Conservation (phyloP, 2,797 vertebrate genomes). For the Eupleurogrammus muticus region DNA sequence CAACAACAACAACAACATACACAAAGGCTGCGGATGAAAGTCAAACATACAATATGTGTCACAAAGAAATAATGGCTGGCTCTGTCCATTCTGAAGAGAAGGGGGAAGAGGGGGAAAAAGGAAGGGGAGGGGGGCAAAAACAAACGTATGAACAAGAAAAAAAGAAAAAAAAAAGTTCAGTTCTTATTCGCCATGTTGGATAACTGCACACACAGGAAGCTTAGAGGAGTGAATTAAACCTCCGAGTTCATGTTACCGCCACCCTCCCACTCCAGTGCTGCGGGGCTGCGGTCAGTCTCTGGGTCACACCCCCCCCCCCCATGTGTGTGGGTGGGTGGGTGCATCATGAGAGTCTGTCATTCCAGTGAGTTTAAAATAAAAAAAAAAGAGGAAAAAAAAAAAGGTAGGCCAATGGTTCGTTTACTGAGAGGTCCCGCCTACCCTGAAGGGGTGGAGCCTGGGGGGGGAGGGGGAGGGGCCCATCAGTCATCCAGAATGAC, state of each 20-base stretch:
- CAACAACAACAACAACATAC: conserved; percentile 54
- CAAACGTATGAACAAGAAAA: conserved; percentile 7
- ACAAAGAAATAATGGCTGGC: conserved; percentile 69
- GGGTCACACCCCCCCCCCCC: conserved; percentile 45
- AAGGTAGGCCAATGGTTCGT: conserved; percentile 68
- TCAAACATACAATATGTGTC: conserved; percentile 67
- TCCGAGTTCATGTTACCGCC: conserved; percentile 68
- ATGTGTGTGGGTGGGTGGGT: conserved; percentile 64
- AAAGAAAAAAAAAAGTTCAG: conserved; percentile 44
- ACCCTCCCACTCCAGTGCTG: conserved; percentile 65
- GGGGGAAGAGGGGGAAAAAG: conserved; percentile 18
- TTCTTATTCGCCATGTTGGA: conserved; percentile 68
- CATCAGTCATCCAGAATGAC: conserved; percentile 92
- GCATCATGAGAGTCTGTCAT: conserved; percentile 70
- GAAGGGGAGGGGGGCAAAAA: conserved; percentile 25
- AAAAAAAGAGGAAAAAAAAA: conserved; percentile 20
- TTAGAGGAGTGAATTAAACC: conserved; percentile 67
- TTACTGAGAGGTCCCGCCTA: conserved; percentile 66
- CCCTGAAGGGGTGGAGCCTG: conserved; percentile 53
- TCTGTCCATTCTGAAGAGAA: conserved; percentile 62
- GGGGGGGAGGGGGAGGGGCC: conserved; percentile 37
- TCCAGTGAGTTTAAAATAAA: conserved; percentile 77
- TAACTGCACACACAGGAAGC: conserved; percentile 65
- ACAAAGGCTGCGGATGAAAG: conserved; percentile 72
- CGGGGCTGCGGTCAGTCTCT: conserved; percentile 72